These are phyloP conservation scores for Pempheris klunzingeri DNA, from an alignment of 2,797 vertebrate species.

Conservation along the genomic window DNA sequence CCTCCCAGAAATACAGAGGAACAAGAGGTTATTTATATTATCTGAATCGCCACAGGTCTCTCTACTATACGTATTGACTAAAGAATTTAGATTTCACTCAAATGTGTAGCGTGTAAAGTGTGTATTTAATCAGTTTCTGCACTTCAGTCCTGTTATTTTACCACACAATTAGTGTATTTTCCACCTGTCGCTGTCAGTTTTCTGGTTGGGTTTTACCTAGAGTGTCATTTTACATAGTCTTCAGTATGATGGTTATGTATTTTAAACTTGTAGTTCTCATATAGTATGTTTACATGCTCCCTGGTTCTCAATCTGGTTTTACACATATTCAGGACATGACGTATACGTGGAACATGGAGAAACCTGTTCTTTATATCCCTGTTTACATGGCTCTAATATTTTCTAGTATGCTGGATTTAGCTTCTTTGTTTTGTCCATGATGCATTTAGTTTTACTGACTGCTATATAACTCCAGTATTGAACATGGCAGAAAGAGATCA, in stretches of 20 bases:
- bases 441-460: neutral
- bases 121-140: neutral
- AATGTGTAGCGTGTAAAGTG: neutral
- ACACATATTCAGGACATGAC: neutral
- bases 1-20: slow-evolving; percentile 70
- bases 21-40: slow-evolving; percentile 53
- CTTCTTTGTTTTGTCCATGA: neutral
- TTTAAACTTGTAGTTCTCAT: neutral
- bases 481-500: neutral
- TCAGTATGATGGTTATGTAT: neutral
- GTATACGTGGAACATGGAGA: neutral
- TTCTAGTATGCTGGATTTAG: neutral
- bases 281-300: neutral
- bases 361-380: neutral
- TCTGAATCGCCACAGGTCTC: neutral
- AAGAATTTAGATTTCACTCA: neutral
- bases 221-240: neutral
- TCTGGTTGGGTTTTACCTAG: neutral
- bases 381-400: neutral
- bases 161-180: neutral
- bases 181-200: neutral
- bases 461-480: neutral
- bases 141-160: neutral
- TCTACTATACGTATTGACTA: neutral
- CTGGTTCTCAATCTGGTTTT: neutral